Conservation (phyloP, 2,113 vertebrate species). For the Melanerpes aurifrons region DNA sequence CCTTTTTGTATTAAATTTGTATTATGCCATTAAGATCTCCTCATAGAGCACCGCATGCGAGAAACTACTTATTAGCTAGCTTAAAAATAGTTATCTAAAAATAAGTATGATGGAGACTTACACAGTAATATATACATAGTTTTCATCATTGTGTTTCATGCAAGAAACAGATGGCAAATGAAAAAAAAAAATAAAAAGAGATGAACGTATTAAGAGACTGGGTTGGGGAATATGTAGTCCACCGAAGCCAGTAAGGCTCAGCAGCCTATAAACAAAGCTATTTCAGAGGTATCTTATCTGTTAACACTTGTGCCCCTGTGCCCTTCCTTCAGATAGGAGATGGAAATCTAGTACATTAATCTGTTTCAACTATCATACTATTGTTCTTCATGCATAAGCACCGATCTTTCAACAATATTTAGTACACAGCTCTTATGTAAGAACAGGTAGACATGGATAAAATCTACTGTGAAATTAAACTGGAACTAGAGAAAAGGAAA, state of each 20-base stretch:
- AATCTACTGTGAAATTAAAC: neutral
- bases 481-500: neutral
- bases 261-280: neutral
- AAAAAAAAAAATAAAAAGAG: neutral
- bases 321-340: neutral
- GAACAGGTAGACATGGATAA: neutral
- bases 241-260: neutral
- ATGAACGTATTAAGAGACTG: neutral
- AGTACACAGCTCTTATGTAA: neutral
- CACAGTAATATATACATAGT: neutral
- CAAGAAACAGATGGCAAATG: conserved; percentile 5
- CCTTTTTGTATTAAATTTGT: neutral
- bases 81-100: neutral
- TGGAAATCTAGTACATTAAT: neutral
- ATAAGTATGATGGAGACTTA: neutral
- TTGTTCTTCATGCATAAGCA: neutral
- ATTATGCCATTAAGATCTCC: neutral
- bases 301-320: neutral
- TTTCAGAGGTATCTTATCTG: neutral
- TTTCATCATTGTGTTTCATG: conserved; percentile 10
- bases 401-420: neutral
- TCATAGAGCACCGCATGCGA: neutral
- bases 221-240: neutral
- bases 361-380: accelerated
- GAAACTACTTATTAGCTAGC: neutral